Conservation (phyloP, 2,113 vertebrate genomes). For the Apodemus speciosus region DNA sequence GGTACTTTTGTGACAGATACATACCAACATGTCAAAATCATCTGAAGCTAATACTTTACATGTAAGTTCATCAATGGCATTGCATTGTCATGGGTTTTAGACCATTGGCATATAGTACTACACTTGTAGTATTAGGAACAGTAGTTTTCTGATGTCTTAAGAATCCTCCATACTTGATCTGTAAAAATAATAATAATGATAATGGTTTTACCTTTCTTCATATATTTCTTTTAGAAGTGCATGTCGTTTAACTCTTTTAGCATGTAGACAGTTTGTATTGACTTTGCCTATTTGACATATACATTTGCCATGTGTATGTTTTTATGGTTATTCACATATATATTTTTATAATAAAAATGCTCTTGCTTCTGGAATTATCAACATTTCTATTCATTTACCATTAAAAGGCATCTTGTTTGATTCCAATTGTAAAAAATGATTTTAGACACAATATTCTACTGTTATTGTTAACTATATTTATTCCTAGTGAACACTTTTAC, state of each 20-base stretch:
- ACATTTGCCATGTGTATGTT: neutral
- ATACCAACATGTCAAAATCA: neutral
- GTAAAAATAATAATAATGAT: neutral
- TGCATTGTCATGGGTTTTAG: neutral
- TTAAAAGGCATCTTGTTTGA: neutral
- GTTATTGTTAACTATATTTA: too few relatives aligned
- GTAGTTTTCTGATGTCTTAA: neutral
- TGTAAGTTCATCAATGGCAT: neutral
- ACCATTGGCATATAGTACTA: neutral
- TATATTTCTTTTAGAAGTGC: neutral
- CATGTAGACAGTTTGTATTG: neutral
- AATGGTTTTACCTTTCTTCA: neutral
- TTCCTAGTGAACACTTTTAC: too few relatives aligned
- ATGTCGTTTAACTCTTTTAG: neutral
- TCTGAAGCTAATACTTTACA: neutral
- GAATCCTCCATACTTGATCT: neutral
- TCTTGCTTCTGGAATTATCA: neutral
- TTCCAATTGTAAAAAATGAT: neutral
- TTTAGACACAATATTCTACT: neutral
- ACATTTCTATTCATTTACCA: neutral
- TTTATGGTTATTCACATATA: too few relatives aligned
- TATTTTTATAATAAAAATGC: neutral
- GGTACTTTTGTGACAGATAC: accelerated
- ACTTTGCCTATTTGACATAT: neutral
- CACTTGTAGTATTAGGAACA: too few relatives aligned